Evolutionary conservation across 2,113 vertebrate genomes (phyloP).

Genomic region (Sciurus niger): DNA sequence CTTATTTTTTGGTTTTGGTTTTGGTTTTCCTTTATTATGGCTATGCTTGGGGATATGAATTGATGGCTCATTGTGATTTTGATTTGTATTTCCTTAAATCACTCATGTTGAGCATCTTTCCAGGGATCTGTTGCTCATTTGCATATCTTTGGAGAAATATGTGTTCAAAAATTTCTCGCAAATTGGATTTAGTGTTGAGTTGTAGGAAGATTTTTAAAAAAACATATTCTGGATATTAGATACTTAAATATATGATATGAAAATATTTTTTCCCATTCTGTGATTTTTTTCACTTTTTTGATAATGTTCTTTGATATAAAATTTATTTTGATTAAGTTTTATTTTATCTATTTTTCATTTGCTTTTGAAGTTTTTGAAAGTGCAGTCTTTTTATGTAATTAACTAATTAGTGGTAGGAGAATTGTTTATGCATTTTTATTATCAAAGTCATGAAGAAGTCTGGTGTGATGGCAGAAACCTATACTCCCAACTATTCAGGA

Average conservation of each 20-base stretch:
- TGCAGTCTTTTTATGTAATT: neutral
- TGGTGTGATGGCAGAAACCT: neutral
- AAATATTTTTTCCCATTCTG: neutral
- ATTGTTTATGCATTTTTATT: slow-evolving; percentile 58
- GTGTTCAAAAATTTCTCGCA: neutral
- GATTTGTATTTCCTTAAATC: slow-evolving; percentile 10
- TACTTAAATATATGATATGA: neutral
- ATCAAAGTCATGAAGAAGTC: neutral
- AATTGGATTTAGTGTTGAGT: slow-evolving; percentile 45
- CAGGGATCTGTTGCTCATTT: neutral
- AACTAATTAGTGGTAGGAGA: slow-evolving; percentile 27
- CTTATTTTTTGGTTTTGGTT: neutral
- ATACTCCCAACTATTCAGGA: neutral
- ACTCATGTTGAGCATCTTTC: neutral
- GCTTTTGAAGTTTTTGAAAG: slow-evolving; percentile 31
- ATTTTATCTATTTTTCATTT: neutral
- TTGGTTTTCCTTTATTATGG: neutral
- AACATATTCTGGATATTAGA: neutral
- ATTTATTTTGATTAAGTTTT: neutral
- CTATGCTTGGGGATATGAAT: neutral
- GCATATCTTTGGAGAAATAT: neutral
- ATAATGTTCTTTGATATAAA: neutral
- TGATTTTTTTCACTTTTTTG: slow-evolving; percentile 8
- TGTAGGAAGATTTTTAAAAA: neutral
- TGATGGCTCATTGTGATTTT: neutral